Percentiles rank a stretch among this genome's conserved stretches.
phyloP scores from a whole-genome alignment of 2,888 invertebrate genomes.

The Isotomurus palustris region DNA sequence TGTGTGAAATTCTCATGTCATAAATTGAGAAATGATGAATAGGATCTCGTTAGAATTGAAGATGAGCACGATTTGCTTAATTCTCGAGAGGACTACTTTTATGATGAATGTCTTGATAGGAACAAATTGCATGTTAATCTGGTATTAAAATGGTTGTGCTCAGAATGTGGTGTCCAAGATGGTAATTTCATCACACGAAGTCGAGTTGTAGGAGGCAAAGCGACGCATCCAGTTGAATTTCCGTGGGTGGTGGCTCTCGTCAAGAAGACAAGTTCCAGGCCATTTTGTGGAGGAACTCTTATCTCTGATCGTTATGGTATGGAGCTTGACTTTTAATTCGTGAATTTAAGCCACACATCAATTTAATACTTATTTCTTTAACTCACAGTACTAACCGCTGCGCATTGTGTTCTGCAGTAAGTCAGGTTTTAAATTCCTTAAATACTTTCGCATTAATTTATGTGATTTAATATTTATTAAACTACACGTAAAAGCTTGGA shows the following conservation, averaged over 20 bases:
- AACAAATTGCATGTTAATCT: no score
- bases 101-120: no score
- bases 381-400: constrained; percentile 5
- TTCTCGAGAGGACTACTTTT: no score
- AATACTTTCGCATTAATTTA: no score
- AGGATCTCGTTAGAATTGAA: no score
- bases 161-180: constrained; percentile 30
- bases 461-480: no score
- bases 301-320: constrained; percentile 37
- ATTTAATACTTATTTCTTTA: constrained; percentile 2
- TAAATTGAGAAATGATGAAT: no score
- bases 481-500: no score
- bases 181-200: constrained; percentile 17
- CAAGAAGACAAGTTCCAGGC: constrained; percentile 18
- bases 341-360: not conserved
- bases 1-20: no score
- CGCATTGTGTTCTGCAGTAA: constrained; percentile 3
- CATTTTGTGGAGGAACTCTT: constrained; percentile 51
- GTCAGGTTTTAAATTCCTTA: not conserved
- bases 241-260: constrained; percentile 44
- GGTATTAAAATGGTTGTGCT: no score
- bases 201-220: constrained; percentile 40
- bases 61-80: no score
- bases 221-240: constrained; percentile 33
- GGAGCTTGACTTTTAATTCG: not conserved